A percentile compares a stretch with the other conserved stretches of the same genome.
These are phyloP conservation scores for Eulemur rufifrons DNA, from an alignment of 2,113 vertebrate genomes.

Conservation along the genomic window DNA sequence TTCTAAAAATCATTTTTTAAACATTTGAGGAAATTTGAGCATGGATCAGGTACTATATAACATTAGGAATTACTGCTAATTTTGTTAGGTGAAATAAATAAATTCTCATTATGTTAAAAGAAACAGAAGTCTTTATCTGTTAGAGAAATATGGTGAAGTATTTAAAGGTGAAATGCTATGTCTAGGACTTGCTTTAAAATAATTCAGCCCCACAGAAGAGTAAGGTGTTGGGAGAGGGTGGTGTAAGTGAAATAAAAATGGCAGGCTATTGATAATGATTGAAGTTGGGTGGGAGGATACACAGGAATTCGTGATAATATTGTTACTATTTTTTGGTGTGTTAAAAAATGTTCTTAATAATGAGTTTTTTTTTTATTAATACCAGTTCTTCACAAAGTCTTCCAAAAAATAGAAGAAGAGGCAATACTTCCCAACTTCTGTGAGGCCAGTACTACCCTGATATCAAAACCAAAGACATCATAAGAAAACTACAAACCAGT, in stretches of 20 bases:
- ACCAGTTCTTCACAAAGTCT: neutral
- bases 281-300: neutral
- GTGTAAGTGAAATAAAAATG: neutral
- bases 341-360: neutral
- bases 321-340: neutral
- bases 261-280: neutral
- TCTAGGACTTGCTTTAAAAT: neutral
- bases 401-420: neutral
- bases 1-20: neutral
- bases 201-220: neutral
- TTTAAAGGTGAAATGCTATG: neutral
- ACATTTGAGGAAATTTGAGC: neutral
- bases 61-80: neutral
- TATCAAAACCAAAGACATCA: neutral
- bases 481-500: neutral
- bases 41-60: neutral
- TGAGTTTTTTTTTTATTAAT: neutral
- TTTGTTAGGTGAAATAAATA: constrained; percentile 26
- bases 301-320: neutral
- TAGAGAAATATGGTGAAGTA: neutral
- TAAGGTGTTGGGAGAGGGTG: neutral
- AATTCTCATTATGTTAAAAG: neutral
- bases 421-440: neutral
- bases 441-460: neutral
- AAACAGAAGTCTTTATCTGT: neutral